Evolutionary conservation across 2,113 vertebrate species (phyloP).

Genomic region (Perca flavescens): DNA sequence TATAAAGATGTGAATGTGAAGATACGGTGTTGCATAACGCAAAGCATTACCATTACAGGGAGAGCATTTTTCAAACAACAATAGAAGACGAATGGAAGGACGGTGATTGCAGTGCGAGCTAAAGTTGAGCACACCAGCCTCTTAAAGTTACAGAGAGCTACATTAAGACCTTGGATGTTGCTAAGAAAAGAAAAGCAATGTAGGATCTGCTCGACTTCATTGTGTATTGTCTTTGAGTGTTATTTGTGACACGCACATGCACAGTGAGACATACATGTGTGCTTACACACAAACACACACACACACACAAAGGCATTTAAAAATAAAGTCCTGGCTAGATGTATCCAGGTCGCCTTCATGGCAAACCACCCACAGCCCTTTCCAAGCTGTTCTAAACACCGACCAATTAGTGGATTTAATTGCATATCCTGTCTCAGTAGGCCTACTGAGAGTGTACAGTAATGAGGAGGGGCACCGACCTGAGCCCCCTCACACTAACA

Average conservation of each 20-base stretch:
- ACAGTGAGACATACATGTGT: neutral
- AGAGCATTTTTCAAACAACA: slow-evolving; percentile 44
- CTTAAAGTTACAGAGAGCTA: slow-evolving; percentile 21
- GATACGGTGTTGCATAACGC: slow-evolving; percentile 42
- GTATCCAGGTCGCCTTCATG: slow-evolving; percentile 41
- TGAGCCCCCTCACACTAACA: slow-evolving; percentile 40
- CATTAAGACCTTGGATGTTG: slow-evolving; percentile 34
- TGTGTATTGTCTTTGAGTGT: slow-evolving; percentile 20
- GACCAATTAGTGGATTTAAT: slow-evolving; percentile 75
- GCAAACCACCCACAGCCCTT: slow-evolving; percentile 55
- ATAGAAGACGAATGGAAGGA: slow-evolving; percentile 35
- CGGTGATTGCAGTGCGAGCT: slow-evolving; percentile 12
- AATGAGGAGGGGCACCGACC: slow-evolving; percentile 54
- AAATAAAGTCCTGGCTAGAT: slow-evolving; percentile 29
- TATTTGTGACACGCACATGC: slow-evolving; percentile 14
- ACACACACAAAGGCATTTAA: neutral
- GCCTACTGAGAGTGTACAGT: slow-evolving; percentile 44
- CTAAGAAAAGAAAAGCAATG: slow-evolving; percentile 40
- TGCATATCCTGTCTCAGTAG: slow-evolving; percentile 55
- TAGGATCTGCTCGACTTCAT: slow-evolving; percentile 18
- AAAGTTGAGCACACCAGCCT: slow-evolving; percentile 16
- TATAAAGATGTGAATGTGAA: slow-evolving; percentile 39
- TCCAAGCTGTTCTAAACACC: slow-evolving; percentile 55
- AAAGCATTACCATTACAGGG: slow-evolving; percentile 25
- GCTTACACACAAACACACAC: slow-evolving; percentile 16